A percentile compares a stretch with the other conserved stretches of the same genome.
These are phyloP conservation scores for Onchidella celtica DNA, from an alignment of 2,888 invertebrate genomes.

Conservation along the genomic window DNA sequence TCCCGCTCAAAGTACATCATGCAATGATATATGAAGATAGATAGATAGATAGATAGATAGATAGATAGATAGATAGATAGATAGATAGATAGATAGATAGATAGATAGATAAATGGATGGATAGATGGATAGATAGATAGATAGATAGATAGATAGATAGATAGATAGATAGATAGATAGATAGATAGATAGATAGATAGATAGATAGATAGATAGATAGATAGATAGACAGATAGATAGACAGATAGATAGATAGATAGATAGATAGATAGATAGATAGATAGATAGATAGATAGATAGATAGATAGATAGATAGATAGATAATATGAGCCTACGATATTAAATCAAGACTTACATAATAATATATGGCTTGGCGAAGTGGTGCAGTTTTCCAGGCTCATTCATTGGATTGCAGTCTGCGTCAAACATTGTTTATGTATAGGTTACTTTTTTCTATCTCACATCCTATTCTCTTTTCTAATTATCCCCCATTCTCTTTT, in stretches of 20 bases:
- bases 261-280: not conserved
- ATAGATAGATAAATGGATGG: not conserved
- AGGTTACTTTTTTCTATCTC: too few species aligned
- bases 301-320: too few species aligned
- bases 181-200: not conserved
- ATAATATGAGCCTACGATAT: too few species aligned
- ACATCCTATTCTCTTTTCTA: too few species aligned
- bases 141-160: not conserved
- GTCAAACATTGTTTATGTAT: too few species aligned
- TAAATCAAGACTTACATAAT: too few species aligned
- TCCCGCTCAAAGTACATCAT: too few species aligned
- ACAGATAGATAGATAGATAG: not conserved
- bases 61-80: conserved; percentile 19
- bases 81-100: not conserved
- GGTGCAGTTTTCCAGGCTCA: too few species aligned
- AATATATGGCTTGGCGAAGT: too few species aligned
- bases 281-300: too few species aligned
- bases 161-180: not conserved
- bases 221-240: not conserved
- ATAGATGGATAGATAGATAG: not conserved
- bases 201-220: not conserved
- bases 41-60: conserved; percentile 19
- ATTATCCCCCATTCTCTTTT: too few species aligned
- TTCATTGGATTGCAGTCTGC: too few species aligned
- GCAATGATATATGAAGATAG: not conserved